phyloP scores from a whole-genome alignment of 2,113 vertebrate species.

The Scopus umbretta region DNA sequence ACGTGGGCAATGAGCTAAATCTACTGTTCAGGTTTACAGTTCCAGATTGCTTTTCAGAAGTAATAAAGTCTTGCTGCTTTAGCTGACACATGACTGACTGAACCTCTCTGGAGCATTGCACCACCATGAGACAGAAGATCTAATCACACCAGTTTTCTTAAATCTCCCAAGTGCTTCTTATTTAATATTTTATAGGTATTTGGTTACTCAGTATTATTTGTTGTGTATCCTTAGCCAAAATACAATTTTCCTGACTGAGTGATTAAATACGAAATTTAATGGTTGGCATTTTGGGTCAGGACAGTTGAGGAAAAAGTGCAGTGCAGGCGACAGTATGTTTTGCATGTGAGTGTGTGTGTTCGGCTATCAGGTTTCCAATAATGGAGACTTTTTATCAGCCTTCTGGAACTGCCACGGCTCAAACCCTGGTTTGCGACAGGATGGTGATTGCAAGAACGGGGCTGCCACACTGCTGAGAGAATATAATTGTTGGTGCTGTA shows the following conservation, averaged over 20 bases:
- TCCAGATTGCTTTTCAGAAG: slow-evolving; percentile 1
- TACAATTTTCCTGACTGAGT: neutral
- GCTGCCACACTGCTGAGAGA: neutral
- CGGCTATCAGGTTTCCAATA: neutral
- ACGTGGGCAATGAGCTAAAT: neutral
- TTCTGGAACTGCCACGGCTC: neutral
- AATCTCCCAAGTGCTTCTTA: neutral
- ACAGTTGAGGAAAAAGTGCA: neutral
- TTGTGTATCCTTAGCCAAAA: neutral
- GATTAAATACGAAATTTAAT: neutral
- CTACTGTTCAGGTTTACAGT: neutral
- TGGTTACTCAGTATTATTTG: neutral
- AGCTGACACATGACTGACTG: neutral
- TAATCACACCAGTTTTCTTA: neutral
- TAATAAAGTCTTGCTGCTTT: neutral
- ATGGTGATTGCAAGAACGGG: fast-evolving
- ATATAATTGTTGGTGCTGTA: neutral
- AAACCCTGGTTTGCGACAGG: neutral
- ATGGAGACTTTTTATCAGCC: neutral
- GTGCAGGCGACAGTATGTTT: neutral
- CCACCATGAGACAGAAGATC: neutral
- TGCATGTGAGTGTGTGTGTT: neutral
- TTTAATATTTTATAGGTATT: neutral
- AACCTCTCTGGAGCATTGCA: neutral
- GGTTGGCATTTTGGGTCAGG: neutral